These are phyloP conservation scores for Nesospiza acunhae DNA, from an alignment of 2,113 vertebrate species.

Conservation along the genomic window DNA sequence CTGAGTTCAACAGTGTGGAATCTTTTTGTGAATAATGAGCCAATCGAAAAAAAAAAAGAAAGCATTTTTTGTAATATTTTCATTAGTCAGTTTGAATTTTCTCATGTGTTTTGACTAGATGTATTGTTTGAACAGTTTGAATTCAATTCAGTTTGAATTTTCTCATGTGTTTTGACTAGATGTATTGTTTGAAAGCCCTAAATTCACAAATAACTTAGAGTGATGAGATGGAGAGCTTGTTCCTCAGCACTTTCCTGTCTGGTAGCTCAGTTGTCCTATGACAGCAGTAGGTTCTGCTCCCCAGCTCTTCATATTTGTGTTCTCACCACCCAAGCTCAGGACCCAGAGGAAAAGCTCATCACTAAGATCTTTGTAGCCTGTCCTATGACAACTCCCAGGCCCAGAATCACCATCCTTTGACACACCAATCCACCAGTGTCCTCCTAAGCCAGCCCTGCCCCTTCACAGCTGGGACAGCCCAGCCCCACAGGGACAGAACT, in stretches of 20 bases:
- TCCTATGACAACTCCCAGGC: not conserved
- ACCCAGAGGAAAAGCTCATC: not conserved
- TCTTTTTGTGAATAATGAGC: not conserved
- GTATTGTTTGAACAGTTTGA: not conserved
- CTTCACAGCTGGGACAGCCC: not conserved
- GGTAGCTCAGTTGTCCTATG: accelerated
- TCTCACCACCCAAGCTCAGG: accelerated
- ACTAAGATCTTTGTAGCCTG: accelerated
- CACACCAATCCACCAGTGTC: accelerated
- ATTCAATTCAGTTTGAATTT: not conserved
- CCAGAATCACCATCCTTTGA: not conserved
- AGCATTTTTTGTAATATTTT: not conserved
- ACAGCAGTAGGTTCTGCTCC: not conserved
- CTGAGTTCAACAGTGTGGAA: not conserved
- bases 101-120: not conserved
- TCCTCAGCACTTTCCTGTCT: not conserved
- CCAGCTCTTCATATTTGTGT: not conserved
- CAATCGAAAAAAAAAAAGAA: not conserved
- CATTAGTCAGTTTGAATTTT: not conserved
- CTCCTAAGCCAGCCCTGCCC: not conserved
- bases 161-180: not conserved
- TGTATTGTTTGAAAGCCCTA: not conserved
- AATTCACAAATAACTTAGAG: not conserved
- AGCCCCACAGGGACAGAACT: not conserved
- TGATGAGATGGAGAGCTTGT: not conserved